phyloP scores from a whole-genome alignment of 2,113 vertebrate species.

The Istiophorus platypterus region DNA sequence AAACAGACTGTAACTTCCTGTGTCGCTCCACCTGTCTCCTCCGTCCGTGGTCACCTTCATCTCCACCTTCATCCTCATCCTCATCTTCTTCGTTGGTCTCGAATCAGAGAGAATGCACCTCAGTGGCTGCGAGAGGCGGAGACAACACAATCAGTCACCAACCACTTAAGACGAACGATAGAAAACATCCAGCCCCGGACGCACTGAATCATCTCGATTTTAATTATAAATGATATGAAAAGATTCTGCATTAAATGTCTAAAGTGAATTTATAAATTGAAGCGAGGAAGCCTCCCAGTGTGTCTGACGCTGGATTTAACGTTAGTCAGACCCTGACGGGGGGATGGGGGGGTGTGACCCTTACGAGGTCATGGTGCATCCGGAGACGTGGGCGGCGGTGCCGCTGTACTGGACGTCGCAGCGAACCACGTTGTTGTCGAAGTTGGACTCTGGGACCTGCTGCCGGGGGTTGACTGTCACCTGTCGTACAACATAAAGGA shows the following conservation, averaged over 20 bases:
- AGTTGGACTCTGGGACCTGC: slow-evolving; percentile 86
- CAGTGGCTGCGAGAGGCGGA: slow-evolving; percentile 52
- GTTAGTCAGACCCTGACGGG: too few species aligned
- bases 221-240: too few species aligned
- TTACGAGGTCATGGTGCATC: slow-evolving; percentile 82
- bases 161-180: too few species aligned
- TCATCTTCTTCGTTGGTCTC: too few species aligned
- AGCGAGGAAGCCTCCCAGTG: too few species aligned
- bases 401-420: slow-evolving; percentile 88
- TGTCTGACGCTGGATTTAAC: too few species aligned
- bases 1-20: slow-evolving; percentile 9
- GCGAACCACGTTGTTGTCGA: slow-evolving; percentile 84
- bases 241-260: too few species aligned
- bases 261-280: too few species aligned
- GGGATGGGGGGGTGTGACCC: not conserved
- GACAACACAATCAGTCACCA: not conserved
- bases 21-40: not conserved
- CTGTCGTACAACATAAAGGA: slow-evolving; percentile 17
- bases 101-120: not conserved
- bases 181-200: not conserved
- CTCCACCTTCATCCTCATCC: too few species aligned
- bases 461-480: slow-evolving; percentile 86
- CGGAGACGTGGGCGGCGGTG: slow-evolving; percentile 78
- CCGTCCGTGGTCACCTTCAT: not conserved
- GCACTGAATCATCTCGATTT: too few species aligned